Base-by-base conservation (phyloP, 1,140 invertebrate genomes). In the Aphelinus certus region DNA sequence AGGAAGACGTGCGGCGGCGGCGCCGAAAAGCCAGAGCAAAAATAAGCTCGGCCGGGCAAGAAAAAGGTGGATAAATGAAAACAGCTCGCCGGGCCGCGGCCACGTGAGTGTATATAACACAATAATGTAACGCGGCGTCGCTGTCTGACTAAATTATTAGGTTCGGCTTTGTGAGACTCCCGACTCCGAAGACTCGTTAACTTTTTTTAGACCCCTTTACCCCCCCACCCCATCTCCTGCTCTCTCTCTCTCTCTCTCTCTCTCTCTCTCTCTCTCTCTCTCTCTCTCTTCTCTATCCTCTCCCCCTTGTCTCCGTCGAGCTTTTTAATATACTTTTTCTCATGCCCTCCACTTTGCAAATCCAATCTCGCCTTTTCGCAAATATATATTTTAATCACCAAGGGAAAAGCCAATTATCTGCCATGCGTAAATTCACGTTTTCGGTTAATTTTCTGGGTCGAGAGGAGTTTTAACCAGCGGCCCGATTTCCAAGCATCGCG, bases 121-220 rank as follows among this genome's bases (percentile, higher is more conserved):
- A 71, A 71, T 73, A 73, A 73, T 51, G 71, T 57, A 71, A 42
- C 53, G 10, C 56, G 26, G 45, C 6, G 48, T 9, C 64, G 48
- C n/a, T 78, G 69, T 60, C 63, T 77, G 73, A 78, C 77, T 81
- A 79, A 80, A 80, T 81, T 80, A 80, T 80, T 81, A 79, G 75
- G 80, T 79, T 80, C 62, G 49, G 26, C 49, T 45, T 76, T 72
- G 49, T 10, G 77, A 62, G 65, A 77, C 46, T 48, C 73, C 61
- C 69, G 43, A 46, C 63, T 73, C 48, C 67, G 56, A 43, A 49
- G 60, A 63, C 64, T 71, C 72, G 67, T 77, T 77, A 80, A 77
- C 71, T 75, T 73, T 77, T 78, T 77, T 73, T n/a, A 55, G 9
- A 73, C 43, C 43, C 60, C 42, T 70, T 58, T 61, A 65, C 47